Percentiles rank a stretch among this genome's conserved stretches.
Conservation (phyloP, 2,797 vertebrate species). For the Liparis tanakae region DNA sequence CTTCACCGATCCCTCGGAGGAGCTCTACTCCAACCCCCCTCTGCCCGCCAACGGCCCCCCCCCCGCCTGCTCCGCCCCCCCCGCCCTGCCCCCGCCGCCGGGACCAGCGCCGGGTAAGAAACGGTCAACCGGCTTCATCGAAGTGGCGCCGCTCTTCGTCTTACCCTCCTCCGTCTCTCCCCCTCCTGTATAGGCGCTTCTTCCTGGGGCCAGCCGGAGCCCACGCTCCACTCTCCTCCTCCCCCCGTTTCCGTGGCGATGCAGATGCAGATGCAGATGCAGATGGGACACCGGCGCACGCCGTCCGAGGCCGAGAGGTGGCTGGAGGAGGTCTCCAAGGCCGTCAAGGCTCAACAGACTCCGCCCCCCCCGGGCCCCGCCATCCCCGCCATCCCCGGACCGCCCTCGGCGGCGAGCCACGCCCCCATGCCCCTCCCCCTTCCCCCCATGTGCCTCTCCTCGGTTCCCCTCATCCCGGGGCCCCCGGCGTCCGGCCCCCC, state of each 20-base stretch:
- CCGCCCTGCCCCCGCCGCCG: slow-evolving; percentile 78
- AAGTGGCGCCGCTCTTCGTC: background rate
- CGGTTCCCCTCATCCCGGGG: slow-evolving; percentile 76
- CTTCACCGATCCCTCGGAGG: slow-evolving; percentile 84
- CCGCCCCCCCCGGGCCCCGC: slow-evolving; percentile 70
- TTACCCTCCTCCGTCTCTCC: slow-evolving; percentile 2
- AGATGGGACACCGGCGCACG: slow-evolving; percentile 88
- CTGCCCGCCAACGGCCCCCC: slow-evolving; percentile 70
- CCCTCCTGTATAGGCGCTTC: slow-evolving; percentile 77
- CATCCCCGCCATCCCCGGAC: slow-evolving; percentile 76
- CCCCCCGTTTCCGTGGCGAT: slow-evolving; percentile 66
- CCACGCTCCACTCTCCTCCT: slow-evolving; percentile 77
- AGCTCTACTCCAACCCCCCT: slow-evolving; percentile 76
- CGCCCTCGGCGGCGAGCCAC: slow-evolving; percentile 70
- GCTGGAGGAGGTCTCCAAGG: slow-evolving; percentile 92
- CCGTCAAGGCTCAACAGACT: slow-evolving; percentile 85
- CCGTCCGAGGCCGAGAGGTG: slow-evolving; percentile 93
- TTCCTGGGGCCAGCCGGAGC: slow-evolving; percentile 84
- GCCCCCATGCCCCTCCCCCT: slow-evolving; percentile 64
- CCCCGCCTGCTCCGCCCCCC: slow-evolving; percentile 67
- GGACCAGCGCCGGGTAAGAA: slow-evolving; percentile 80
- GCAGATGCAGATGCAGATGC: slow-evolving; percentile 68
- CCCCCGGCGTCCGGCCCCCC: slow-evolving; percentile 76
- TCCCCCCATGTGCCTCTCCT: slow-evolving; percentile 73
- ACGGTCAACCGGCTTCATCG: no score